phyloP scores from a whole-genome alignment of 2,888 invertebrate species.

The Aphidoletes aphidimyza region DNA sequence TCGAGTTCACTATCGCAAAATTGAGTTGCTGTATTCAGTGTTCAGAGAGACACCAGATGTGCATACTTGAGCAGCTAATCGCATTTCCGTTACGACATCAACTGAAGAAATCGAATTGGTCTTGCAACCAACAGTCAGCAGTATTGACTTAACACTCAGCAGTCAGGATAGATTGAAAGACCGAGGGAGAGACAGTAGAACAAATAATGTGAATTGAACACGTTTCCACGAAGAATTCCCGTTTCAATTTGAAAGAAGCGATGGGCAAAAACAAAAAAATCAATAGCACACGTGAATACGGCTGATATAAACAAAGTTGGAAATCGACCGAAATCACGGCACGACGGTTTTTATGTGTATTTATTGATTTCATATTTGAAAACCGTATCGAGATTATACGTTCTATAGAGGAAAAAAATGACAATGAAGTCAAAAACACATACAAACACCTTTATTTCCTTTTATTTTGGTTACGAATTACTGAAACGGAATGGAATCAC shows the following conservation, averaged over 20 bases:
- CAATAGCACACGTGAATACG: slow-evolving; percentile 7
- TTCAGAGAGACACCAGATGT: slow-evolving; percentile 7
- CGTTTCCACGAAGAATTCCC: not conserved
- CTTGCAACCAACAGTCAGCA: too few relatives aligned
- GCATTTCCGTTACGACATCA: slow-evolving; percentile 29
- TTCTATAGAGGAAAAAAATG: not conserved
- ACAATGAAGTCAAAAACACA: not conserved
- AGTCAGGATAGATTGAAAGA: not conserved
- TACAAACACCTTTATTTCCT: not conserved
- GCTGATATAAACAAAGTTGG: not conserved
- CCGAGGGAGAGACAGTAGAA: not conserved
- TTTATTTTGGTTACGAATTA: not conserved
- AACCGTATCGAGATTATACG: not conserved
- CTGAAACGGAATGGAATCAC: not conserved
- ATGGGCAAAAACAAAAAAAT: not conserved
- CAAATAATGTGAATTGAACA: not conserved
- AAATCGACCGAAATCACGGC: not conserved
- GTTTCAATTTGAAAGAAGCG: not conserved
- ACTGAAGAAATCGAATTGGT: not conserved
- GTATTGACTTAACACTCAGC: too few relatives aligned
- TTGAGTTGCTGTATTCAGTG: not conserved
- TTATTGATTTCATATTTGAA: not conserved
- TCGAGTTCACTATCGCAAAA: too few relatives aligned
- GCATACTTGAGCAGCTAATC: slow-evolving; percentile 22
- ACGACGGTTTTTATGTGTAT: not conserved